phyloP scores from a whole-genome alignment of 2,888 invertebrate genomes.

The Apoderus coryli region DNA sequence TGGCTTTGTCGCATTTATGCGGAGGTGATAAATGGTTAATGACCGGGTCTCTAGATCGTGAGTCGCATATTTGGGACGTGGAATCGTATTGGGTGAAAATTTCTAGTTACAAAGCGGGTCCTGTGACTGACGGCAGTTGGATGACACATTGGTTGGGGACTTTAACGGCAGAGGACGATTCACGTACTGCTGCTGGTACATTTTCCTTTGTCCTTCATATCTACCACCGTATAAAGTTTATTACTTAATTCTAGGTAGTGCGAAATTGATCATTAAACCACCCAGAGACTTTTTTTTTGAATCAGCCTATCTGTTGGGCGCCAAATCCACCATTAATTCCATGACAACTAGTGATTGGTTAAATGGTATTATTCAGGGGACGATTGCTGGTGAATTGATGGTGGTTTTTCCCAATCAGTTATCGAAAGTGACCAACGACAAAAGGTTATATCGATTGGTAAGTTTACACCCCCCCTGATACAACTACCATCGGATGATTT shows the following conservation, averaged over 20 bases:
- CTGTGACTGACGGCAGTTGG: slow-evolving; percentile 37
- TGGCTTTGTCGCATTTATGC: slow-evolving; percentile 31
- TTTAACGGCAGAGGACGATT: slow-evolving; percentile 33
- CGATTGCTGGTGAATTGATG: slow-evolving; percentile 36
- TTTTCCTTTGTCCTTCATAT: too few species aligned
- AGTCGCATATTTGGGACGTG: slow-evolving; percentile 57
- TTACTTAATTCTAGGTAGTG: too few species aligned
- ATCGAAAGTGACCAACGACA: slow-evolving; percentile 12
- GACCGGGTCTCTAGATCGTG: slow-evolving; percentile 50
- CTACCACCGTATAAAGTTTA: too few species aligned
- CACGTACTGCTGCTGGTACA: too few species aligned
- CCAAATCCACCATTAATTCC: slow-evolving; percentile 29
- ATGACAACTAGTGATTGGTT: slow-evolving; percentile 36
- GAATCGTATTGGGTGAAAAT: slow-evolving; percentile 30
- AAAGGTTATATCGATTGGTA: too few species aligned
- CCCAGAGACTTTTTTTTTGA: slow-evolving; percentile 17
- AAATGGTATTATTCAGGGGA: slow-evolving; percentile 37
- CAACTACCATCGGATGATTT: too few species aligned
- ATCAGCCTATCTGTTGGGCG: slow-evolving; percentile 25
- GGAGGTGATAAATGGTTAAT: slow-evolving; percentile 49
- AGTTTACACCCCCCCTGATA: too few species aligned
- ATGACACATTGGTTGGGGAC: slow-evolving; percentile 37
- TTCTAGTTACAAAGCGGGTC: slow-evolving; percentile 28
- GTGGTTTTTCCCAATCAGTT: slow-evolving; percentile 34
- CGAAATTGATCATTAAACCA: too few species aligned